Evolutionary conservation across 1,140 invertebrate genomes (phyloP), one percentile per base, ranked within the genome.

Genomic region (Leptinotarsa defecta): DNA sequence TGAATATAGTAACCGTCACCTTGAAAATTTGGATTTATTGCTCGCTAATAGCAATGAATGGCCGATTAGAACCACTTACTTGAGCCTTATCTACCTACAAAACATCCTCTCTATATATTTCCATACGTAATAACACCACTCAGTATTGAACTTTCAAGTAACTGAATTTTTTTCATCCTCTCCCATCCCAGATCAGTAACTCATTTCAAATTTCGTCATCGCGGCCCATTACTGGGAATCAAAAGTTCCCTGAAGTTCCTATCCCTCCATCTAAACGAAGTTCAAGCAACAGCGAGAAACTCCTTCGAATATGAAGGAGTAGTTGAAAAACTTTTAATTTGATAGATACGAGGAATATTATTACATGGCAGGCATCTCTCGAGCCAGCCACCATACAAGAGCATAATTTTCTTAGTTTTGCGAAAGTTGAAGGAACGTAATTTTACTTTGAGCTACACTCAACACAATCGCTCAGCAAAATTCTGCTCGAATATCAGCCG

Each of bases 381-480:
- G 43, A 63, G 13, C 70, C 70, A 71, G 49, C 70, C 71, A 73
- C 27, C 48, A 48, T 48, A 65, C 62, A 73, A 65, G 63, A 73
- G 76, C 77, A 79, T 82, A 83, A 83, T 83, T 82, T 83, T 81
- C 80, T 78, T 76, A 81, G 78, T 82, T 82, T 82, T 80, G 79
- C 77, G 75, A 79, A 82, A 81, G 79, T 81, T 81, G 74, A 79
- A 79, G 80, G 80, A 80, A 77, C 76, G 78, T 82, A 83, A 83
- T 83, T 83, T 83, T 83, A 82, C 82, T 83, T 83, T 82, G 82
- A 83, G 77, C 74, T 81, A 82, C 81, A 79, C 77, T 80, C 73
- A 63, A 73, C 63, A 63, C 57, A 68, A 43, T 76, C 71, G 81
- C 43, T 79, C 82, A 79, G 62, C 15, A 57, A 65, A 73, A 71